Conservation (phyloP, 2,113 vertebrate species). For the Lipophrys pholis region DNA sequence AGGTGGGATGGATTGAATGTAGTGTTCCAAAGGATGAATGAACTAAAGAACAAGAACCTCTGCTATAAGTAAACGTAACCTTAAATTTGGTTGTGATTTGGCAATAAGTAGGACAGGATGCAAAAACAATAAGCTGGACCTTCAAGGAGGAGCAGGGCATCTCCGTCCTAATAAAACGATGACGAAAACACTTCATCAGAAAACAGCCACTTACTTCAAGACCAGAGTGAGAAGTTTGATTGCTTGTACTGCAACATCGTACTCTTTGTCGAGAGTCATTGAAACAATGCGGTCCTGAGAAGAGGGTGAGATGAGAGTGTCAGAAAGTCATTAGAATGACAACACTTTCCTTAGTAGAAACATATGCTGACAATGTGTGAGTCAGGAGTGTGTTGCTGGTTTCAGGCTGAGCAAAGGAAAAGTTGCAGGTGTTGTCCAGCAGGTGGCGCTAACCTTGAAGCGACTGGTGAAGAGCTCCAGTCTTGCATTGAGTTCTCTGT, state of each 20-base stretch:
- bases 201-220: slow-evolving; percentile 92
- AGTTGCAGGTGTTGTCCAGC: slow-evolving; percentile 49
- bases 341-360: not conserved
- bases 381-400: not conserved
- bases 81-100: no score
- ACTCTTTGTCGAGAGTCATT: slow-evolving; percentile 99
- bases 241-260: slow-evolving; percentile 98
- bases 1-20: no score
- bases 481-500: slow-evolving; percentile 97
- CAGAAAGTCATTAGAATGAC: not conserved
- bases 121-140: no score
- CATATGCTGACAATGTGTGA: not conserved
- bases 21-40: no score
- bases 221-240: slow-evolving; percentile 98
- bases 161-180: not conserved
- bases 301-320: slow-evolving; percentile 31
- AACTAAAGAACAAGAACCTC: no score
- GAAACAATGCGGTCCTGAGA: slow-evolving; percentile 96
- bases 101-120: no score
- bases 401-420: not conserved
- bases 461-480: slow-evolving; percentile 99
- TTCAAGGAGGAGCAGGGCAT: not conserved
- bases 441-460: slow-evolving; percentile 91
- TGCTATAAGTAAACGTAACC: no score
- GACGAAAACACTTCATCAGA: not conserved